Conservation (phyloP, 2,797 vertebrate genomes). For the Crotalus adamanteus region DNA sequence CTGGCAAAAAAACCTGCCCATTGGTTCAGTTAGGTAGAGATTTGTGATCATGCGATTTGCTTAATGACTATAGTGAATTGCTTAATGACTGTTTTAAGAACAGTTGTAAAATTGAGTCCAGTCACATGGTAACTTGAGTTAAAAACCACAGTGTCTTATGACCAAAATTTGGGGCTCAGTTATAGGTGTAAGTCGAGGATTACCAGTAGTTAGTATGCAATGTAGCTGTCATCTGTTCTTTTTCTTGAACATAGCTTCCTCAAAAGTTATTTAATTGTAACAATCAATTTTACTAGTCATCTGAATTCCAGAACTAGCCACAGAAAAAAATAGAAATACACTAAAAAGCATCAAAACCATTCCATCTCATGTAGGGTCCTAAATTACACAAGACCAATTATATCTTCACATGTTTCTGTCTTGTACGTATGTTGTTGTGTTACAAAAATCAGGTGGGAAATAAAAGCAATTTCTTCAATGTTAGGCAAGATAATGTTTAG, state of each 20-base stretch:
- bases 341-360: background rate
- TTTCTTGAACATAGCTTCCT: background rate
- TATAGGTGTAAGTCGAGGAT: background rate
- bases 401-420: background rate
- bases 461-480: background rate
- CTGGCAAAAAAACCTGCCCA: background rate
- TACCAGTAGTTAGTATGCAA: background rate
- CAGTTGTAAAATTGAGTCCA: background rate
- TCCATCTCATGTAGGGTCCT: background rate
- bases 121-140: background rate
- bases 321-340: background rate
- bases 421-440: background rate
- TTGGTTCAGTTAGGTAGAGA: background rate
- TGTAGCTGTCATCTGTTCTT: background rate
- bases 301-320: background rate
- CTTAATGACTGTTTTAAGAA: background rate
- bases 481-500: background rate
- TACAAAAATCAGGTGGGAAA: background rate
- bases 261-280: background rate
- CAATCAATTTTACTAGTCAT: background rate
- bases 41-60: background rate
- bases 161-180: background rate
- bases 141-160: background rate
- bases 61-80: background rate
- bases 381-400: background rate